Evolutionary conservation across 2,797 vertebrate genomes (phyloP).

Genomic region (Molossus molossus): DNA sequence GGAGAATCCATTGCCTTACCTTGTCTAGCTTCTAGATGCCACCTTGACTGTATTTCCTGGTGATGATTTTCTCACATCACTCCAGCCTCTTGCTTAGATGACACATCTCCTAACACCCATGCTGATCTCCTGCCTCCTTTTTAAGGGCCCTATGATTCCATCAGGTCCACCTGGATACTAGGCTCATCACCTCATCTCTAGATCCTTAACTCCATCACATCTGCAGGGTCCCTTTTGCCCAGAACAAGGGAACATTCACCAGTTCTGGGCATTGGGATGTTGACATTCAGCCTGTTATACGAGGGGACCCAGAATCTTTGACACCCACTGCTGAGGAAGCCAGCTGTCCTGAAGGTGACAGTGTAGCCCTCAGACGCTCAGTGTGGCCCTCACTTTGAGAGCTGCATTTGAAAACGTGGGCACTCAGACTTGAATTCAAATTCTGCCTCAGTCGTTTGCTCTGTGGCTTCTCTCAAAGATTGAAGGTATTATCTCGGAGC

Average conservation of each 20-base stretch:
- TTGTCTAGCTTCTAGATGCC: neutral
- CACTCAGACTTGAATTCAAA: neutral
- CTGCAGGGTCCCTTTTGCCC: neutral
- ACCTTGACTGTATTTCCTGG: neutral
- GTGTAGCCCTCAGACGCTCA: neutral
- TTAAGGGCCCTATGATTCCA: neutral
- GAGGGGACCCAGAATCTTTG: neutral
- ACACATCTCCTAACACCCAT: neutral
- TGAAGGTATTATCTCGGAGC: neutral
- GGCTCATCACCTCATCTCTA: neutral
- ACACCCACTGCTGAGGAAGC: neutral
- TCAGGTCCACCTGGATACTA: neutral
- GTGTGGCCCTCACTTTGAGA: neutral
- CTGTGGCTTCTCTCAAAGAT: neutral
- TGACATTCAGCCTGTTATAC: neutral
- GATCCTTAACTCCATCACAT: neutral
- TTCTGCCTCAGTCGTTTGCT: neutral
- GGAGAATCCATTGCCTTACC: neutral
- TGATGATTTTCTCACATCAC: neutral
- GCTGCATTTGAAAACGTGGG: neutral
- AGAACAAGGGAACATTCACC: neutral
- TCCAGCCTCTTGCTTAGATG: neutral
- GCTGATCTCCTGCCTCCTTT: neutral
- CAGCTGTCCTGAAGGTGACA: neutral
- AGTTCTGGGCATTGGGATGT: neutral